Evolutionary conservation across 2,888 invertebrate species (phyloP), one percentile per base, ranked within the genome.

Genomic region (Plagiodera versicolora): DNA sequence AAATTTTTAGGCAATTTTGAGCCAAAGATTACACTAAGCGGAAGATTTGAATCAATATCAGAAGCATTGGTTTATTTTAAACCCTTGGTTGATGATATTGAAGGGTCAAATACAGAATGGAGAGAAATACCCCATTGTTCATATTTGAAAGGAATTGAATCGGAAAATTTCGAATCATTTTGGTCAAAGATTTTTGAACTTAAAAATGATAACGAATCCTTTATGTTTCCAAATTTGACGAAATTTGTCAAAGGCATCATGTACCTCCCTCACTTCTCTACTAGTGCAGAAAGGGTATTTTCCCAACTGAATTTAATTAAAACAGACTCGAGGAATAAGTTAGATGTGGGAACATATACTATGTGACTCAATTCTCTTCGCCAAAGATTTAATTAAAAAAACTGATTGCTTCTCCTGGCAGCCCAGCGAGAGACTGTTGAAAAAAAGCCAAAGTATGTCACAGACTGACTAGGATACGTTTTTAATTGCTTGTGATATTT

Each of bases 211-310:
- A 51, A 50, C 14, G 50, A 56, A 24, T 39, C 52, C n/a, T 16
- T 39, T 39, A 60, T 65, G 55, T 65, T 60, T 56, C 63, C 60
- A 32, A 46, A 58, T 47, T 44, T 65, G 30, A 56, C 48, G 32
- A 56, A 56, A 32, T 57, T 63, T 35, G 6, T 59, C 11, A 60
- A 60, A 49, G 62, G 45, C 19, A 48, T 60, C 45, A 16, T 59
- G 18, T 61, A 54, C 45, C 24, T 65, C 16, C 65, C 62, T 5
- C 65, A 65, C 46, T 63, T 60, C 1, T 61, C 64, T n/a, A 58
- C 58, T 14, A 48, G 51, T 30, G 61, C 57, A 18, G 62, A 65
- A 50, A 48, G 65, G 49, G 48, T 56, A 10, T 65, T 65, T 56
- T 63, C 63, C 6, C 51, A 63, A 56, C 39, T 61, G 20, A 63